A percentile compares a stretch with the other conserved stretches of the same genome.
Evolutionary conservation across 1,140 invertebrate species (phyloP).

Genomic region (Zaprionus taronus): DNA sequence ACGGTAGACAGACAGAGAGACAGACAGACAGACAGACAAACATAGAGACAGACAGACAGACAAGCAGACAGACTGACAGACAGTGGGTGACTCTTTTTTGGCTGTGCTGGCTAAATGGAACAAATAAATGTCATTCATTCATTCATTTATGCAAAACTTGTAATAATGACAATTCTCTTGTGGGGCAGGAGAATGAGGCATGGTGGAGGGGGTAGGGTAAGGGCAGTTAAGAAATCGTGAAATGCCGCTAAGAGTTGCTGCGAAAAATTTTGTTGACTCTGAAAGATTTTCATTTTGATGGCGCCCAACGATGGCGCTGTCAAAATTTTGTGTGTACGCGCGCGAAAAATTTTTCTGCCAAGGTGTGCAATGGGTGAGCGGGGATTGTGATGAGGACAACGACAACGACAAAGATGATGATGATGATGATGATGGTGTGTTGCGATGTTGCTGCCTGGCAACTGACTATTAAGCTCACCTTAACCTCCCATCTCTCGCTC

Average conservation of each 20-base stretch:
- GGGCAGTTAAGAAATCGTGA: slow-evolving; percentile 38
- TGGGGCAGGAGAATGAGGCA: not conserved
- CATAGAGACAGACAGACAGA: no score
- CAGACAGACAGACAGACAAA: not conserved
- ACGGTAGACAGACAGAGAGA: slow-evolving; percentile 24
- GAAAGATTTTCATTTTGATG: slow-evolving; percentile 69
- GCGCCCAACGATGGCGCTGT: slow-evolving; percentile 57
- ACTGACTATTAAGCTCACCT: slow-evolving; percentile 55
- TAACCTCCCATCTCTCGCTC: not conserved
- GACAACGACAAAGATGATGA: not conserved
- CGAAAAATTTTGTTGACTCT: slow-evolving; percentile 72
- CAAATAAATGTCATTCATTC: slow-evolving; percentile 79
- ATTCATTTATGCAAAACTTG: slow-evolving; percentile 82
- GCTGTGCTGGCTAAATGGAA: slow-evolving; percentile 67
- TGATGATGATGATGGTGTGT: slow-evolving; percentile 1
- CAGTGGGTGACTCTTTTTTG: slow-evolving; percentile 9
- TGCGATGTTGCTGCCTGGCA: slow-evolving; percentile 28
- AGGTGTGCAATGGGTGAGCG: slow-evolving; percentile 55
- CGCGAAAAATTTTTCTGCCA: slow-evolving; percentile 73
- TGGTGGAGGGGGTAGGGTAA: slow-evolving; percentile 1
- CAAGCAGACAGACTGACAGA: slow-evolving; percentile 18
- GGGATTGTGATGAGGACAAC: slow-evolving; percentile 3
- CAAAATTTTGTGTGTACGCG: slow-evolving; percentile 78
- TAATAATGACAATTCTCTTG: slow-evolving; percentile 73
- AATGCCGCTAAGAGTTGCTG: slow-evolving; percentile 50